These are phyloP conservation scores for Caradrina clavipalpis DNA, from an alignment of 2,888 invertebrate species.

Conservation along the genomic window DNA sequence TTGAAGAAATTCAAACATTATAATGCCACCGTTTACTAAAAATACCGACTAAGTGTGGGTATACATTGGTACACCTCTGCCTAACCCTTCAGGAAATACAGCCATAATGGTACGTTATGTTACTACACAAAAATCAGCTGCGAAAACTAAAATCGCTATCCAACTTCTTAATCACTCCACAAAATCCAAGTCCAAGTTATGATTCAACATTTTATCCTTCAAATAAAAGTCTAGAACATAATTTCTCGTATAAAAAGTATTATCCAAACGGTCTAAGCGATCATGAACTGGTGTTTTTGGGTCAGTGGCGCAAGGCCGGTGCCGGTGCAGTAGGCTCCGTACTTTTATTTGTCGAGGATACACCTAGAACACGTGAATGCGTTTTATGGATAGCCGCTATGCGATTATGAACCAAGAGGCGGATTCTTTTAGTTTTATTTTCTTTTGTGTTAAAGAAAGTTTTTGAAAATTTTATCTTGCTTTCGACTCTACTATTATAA, in stretches of 20 bases:
- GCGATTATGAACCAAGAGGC: not conserved
- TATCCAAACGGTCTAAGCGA: constrained; percentile 51
- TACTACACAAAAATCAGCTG: too few relatives aligned
- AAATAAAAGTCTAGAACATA: constrained; percentile 44
- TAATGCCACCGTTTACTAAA: too few relatives aligned
- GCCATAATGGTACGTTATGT: too few relatives aligned
- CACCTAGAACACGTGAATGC: constrained; percentile 55
- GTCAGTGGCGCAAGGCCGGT: constrained; percentile 78
- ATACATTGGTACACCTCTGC: too few relatives aligned
- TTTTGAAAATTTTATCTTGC: too few relatives aligned
- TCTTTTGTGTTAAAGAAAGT: not conserved
- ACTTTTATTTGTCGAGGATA: constrained; percentile 67
- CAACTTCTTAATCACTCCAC: not conserved
- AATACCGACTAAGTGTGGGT: too few relatives aligned
- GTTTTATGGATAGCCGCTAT: constrained; percentile 50
- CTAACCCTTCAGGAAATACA: too few relatives aligned
- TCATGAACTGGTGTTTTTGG: constrained; percentile 77
- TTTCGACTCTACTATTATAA: too few relatives aligned
- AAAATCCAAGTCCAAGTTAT: constrained; percentile 13
- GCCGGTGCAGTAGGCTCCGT: constrained; percentile 59
- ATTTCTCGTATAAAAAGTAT: constrained; percentile 48
- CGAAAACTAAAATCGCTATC: not conserved
- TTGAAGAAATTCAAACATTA: too few relatives aligned
- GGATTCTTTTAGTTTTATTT: not conserved
- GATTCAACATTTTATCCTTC: constrained; percentile 32